A percentile compares a stretch with the other conserved stretches of the same genome.
phyloP scores from a whole-genome alignment of 2,888 invertebrate species.

The Aspidapion aeneum region DNA sequence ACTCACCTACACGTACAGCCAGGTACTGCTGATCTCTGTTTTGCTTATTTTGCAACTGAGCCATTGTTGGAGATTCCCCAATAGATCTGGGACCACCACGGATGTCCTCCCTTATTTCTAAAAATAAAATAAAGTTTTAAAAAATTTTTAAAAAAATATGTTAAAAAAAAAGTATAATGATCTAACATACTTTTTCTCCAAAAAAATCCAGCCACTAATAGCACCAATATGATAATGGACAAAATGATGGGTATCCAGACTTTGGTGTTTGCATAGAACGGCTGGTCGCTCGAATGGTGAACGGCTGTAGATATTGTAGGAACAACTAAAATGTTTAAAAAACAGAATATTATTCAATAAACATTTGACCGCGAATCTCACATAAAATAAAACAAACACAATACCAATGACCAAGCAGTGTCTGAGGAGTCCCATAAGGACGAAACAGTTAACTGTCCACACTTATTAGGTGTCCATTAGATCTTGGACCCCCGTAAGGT shows the following conservation, averaged over 20 bases:
- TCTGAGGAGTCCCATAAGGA: no score
- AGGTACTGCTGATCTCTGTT: slow-evolving; percentile 76
- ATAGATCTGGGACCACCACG: slow-evolving; percentile 52
- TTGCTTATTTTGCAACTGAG: slow-evolving; percentile 76
- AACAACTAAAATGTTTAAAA: slow-evolving; percentile 44
- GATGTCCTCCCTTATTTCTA: slow-evolving; percentile 51
- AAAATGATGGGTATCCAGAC: slow-evolving; percentile 61
- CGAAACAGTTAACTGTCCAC: no score
- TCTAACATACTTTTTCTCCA: slow-evolving; percentile 64
- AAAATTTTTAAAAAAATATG: no score
- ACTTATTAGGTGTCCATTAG: no score
- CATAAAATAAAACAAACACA: no score
- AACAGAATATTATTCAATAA: neutral
- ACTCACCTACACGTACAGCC: slow-evolving; percentile 56
- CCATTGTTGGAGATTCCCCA: slow-evolving; percentile 74
- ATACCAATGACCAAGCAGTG: no score
- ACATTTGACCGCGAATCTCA: no score
- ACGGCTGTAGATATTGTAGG: slow-evolving; percentile 66
- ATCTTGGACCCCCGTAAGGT: no score
- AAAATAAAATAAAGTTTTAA: slow-evolving; percentile 14
- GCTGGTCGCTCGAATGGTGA: slow-evolving; percentile 62
- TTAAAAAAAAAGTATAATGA: no score
- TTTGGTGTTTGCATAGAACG: slow-evolving; percentile 63
- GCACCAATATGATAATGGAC: slow-evolving; percentile 63
- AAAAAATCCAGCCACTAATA: slow-evolving; percentile 65